phyloP scores from a whole-genome alignment of 1,140 invertebrate species.

The Pomacea maculata region DNA sequence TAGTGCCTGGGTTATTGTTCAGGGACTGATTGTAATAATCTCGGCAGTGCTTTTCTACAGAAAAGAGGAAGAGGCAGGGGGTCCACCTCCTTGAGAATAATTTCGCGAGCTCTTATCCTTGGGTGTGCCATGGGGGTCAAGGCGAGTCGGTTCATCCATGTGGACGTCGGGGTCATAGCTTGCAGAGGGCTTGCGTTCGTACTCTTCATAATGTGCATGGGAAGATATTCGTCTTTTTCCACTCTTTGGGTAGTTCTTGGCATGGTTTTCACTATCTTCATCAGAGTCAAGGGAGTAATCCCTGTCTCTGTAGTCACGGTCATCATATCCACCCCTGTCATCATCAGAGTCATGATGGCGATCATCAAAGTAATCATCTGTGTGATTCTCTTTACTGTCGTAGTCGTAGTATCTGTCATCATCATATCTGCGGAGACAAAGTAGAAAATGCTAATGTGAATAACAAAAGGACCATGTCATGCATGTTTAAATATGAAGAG shows the following conservation, averaged over 20 bases:
- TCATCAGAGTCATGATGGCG: conserved; percentile 22
- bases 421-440: background rate
- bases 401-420: background rate
- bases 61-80: conserved; percentile 6
- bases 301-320: conserved; percentile 8
- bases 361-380: conserved; percentile 21
- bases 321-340: background rate
- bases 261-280: too few species aligned
- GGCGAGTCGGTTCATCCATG: conserved; percentile 16
- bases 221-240: background rate
- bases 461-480: too few species aligned
- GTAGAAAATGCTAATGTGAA: too few species aligned
- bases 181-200: conserved; percentile 18
- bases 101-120: background rate
- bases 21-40: too few species aligned
- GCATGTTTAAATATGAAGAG: too few species aligned
- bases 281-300: background rate
- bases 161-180: conserved; percentile 23
- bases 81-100: background rate
- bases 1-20: too few species aligned
- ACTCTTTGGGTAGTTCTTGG: too few species aligned
- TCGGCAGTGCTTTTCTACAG: background rate
- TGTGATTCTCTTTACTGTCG: background rate
- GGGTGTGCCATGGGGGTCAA: conserved; percentile 12
- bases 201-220: conserved; percentile 11